Evolutionary conservation across 2,113 vertebrate species (phyloP), one percentile per base, ranked within the genome.

Genomic region (Caranx ignobilis): DNA sequence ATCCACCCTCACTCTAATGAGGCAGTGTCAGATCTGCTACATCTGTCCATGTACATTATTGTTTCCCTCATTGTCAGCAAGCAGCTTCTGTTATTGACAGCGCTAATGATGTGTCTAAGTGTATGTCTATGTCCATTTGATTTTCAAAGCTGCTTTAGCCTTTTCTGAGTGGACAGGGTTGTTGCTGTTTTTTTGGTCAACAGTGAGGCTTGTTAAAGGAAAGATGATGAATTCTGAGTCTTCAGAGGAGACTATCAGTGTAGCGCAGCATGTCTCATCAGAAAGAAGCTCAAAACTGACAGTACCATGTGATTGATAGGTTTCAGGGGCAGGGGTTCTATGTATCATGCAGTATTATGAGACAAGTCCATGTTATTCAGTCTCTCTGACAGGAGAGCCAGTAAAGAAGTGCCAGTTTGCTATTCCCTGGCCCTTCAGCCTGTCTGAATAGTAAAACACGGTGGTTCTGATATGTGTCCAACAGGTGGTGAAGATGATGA

Each of bases 401-500:
- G 12, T 13, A 56, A 54, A 34, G 26, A 39, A 50, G 52, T 34
- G 13, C 19, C 9, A 37, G 7, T 13, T 34, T 39, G n/a, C 13
- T 21, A 32, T 47, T 9, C 26, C 6, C 48, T 10, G 3, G 2
- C 56, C 7, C 34, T 5, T 54, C 11, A 11, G 16, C 47, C 21
- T 11, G 31, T 45, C 5, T 35, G 3, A 15, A 13, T 37, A 19
- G 26, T 37, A 19, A 52, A 4, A 41, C 9, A 18, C 21, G 19
- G 13, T 4, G 37, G 6, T 60, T 31, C 18, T 70, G 47, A 60
- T 15, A 3, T 77, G 18, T 74, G 32, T 77, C 56, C 69, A 11
- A 35, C 92, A 99, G 98, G 98, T 99, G 74, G 98, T 99, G 92
- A 99, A 99, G 93, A 99, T 99, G 98, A 99, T 99, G 98, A 97